Conservation (phyloP, 2,888 invertebrate species). For the Chrysotoxum bicinctum region DNA sequence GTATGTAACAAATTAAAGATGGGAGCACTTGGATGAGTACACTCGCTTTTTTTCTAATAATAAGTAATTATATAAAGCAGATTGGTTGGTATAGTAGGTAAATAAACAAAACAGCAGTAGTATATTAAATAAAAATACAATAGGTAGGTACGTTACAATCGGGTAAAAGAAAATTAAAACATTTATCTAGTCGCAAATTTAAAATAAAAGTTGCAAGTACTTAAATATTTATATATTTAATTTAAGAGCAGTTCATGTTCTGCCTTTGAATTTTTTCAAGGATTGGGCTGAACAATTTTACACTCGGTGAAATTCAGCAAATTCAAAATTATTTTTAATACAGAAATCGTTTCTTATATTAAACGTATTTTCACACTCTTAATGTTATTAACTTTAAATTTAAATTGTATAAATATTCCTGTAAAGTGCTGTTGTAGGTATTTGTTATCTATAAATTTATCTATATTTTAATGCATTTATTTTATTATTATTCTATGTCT, state of each 20-base stretch:
- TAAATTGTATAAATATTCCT: conserved; percentile 14
- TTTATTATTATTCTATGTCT: conserved; percentile 17
- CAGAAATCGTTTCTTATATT: background rate
- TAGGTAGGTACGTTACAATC: conserved; percentile 10
- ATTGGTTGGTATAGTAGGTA: background rate
- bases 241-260: conserved; percentile 3
- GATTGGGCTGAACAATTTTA: background rate
- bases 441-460: conserved; percentile 3
- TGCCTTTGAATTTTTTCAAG: background rate
- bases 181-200: background rate
- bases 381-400: background rate
- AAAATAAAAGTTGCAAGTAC: background rate
- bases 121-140: conserved; percentile 15
- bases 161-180: background rate
- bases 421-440: conserved; percentile 21
- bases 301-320: background rate
- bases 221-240: background rate
- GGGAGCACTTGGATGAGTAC: too few species aligned
- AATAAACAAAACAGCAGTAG: conserved; percentile 18
- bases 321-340: background rate
- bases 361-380: background rate
- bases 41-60: background rate
- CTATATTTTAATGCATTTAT: conserved; percentile 7
- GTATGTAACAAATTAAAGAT: too few species aligned
- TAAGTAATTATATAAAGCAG: background rate